Conservation (phyloP, 2,888 invertebrate genomes). For the Cerastis leucographa region DNA sequence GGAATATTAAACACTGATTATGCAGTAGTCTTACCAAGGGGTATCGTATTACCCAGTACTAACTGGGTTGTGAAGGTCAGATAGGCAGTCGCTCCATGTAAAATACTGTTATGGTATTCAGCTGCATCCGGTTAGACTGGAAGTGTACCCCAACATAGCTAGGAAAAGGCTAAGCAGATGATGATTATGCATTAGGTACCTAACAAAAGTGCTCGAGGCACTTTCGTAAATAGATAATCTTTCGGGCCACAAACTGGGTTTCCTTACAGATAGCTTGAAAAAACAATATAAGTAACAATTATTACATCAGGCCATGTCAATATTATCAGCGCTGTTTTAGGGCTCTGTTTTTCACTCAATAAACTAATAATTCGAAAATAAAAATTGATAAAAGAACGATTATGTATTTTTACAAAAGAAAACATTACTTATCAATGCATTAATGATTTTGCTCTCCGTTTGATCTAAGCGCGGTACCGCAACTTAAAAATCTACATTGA, state of each 20-base stretch:
- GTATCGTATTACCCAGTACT: too few species aligned
- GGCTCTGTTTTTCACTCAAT: conserved; percentile 44
- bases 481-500: conserved; percentile 27
- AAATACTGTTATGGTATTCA: too few species aligned
- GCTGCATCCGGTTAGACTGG: too few species aligned
- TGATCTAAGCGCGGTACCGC: conserved; percentile 34
- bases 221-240: not conserved
- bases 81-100: too few species aligned
- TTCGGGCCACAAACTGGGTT: not conserved
- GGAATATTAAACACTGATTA: not conserved
- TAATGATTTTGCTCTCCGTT: conserved; percentile 31
- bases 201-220: too few species aligned
- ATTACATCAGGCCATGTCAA: conserved; percentile 8
- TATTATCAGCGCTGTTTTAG: conserved; percentile 43
- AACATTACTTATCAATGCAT: conserved; percentile 41
- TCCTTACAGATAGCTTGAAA: not conserved
- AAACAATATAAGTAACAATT: not conserved
- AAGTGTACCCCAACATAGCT: too few species aligned
- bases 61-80: too few species aligned
- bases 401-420: conserved; percentile 17
- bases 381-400: conserved; percentile 23
- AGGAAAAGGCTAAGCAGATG: too few species aligned
- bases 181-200: not conserved
- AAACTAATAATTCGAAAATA: conserved; percentile 30
- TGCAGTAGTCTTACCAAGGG: too few species aligned